A percentile compares a stretch with the other conserved stretches of the same genome.
These are phyloP conservation scores for Eolophus roseicapilla DNA, from an alignment of 2,113 vertebrate species.

Conservation along the genomic window DNA sequence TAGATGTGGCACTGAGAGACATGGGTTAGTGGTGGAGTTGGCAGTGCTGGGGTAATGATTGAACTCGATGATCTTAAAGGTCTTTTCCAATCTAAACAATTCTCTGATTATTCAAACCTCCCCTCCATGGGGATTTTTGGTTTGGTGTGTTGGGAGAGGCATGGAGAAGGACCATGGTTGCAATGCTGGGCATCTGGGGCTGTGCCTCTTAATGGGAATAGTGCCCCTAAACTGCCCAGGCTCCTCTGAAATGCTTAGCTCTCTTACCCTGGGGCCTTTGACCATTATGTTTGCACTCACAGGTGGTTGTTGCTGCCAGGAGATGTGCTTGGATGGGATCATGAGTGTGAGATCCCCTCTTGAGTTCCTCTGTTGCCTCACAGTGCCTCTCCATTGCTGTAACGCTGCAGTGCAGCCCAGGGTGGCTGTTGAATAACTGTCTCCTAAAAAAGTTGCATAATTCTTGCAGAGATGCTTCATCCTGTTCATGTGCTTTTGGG, in stretches of 20 bases:
- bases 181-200: not conserved
- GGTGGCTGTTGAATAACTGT: not conserved
- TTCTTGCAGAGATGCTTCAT: not conserved
- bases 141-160: not conserved
- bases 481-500: not conserved
- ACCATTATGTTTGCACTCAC: fast-evolving
- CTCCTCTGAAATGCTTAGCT: not conserved
- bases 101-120: not conserved
- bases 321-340: not conserved
- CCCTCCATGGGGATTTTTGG: not conserved
- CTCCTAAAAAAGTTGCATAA: not conserved
- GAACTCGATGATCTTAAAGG: not conserved
- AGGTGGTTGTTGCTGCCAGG: not conserved
- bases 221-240: not conserved
- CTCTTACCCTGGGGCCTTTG: not conserved
- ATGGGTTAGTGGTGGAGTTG: not conserved
- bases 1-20: not conserved
- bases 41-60: not conserved
- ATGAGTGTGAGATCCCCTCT: not conserved
- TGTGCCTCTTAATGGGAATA: not conserved
- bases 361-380: not conserved
- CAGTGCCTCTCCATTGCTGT: not conserved
- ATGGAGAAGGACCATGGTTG: not conserved
- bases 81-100: not conserved
- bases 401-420: not conserved